Base-by-base conservation (phyloP, 2,113 vertebrate species). In the Phyllopteryx taeniolatus region DNA sequence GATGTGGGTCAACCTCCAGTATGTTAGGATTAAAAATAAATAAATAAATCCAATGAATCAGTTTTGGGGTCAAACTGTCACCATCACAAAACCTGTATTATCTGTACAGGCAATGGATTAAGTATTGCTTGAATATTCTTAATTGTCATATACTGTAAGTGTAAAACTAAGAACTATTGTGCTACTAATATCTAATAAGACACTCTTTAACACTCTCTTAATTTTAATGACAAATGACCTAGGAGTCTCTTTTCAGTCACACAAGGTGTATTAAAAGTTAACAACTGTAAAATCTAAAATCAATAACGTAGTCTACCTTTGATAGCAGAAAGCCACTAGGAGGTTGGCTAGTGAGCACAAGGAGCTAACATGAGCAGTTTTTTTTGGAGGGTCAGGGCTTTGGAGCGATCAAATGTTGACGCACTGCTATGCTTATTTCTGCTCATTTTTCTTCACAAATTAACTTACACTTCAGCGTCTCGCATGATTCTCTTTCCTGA, bases 401-500 rank as follows among this genome's bases (percentile, higher is more conserved):
- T n/a, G 51, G 5, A 54, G 51, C 19, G 13, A 0, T 61, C 7
- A 14, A 35, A 35, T 61, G 2, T 35, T 35, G 27, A 7, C 67
- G 15, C 54, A 64, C 77, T 75, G 31, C 61, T 75, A 69, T 43
- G 75, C 76, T 72, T 49, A 49, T 71, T 76, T 12, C 14, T 46
- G 57, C 74, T 65, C 62, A 68, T 74, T 47, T 49, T 31, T 46
- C 8, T 9, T n/a, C 20, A n/a, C 27, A 60, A 33, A 11, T 31
- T 15, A 3, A 63, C 53, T 71, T 68, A 69, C 31, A 79, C 77
- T 75, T 72, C 14, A 51, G 70, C 35, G 70, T 71, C 74, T 76
- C 72, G 74, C 79, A 69, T 78, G 79, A 82, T 70, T 71, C 56
- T 84, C 56, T 86, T 84, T 83, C 71, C 80, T 72, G 71, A 84